Evolutionary conservation across 1,140 invertebrate genomes (phyloP).

Genomic region (Ostrea denselamellosa): DNA sequence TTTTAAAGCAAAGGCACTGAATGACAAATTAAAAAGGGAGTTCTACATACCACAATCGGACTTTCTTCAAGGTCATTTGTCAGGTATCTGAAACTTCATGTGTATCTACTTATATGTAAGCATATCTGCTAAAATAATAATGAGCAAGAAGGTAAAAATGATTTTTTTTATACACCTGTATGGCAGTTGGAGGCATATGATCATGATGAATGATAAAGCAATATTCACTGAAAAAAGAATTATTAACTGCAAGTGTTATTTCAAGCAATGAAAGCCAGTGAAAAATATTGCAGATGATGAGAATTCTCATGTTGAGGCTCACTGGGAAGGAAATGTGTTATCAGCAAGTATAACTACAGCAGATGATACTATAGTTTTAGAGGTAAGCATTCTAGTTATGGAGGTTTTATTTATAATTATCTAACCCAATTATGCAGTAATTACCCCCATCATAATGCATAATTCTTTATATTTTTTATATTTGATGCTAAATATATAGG

Average conservation of each 20-base stretch:
- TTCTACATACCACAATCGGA: conserved; percentile 4
- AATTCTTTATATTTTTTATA: too few species aligned
- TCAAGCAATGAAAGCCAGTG: too few species aligned
- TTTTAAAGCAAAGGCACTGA: conserved; percentile 33
- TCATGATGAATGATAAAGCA: too few species aligned
- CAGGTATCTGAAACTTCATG: conserved; percentile 6
- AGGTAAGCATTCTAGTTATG: conserved; percentile 5
- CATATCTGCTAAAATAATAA: neutral
- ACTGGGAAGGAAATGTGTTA: conserved; percentile 27
- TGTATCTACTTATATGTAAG: neutral
- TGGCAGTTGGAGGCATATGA: too few species aligned
- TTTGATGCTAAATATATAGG: too few species aligned
- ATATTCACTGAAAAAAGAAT: too few species aligned
- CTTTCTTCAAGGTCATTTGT: conserved; percentile 22
- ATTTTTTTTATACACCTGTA: too few species aligned
- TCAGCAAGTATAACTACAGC: conserved; percentile 42
- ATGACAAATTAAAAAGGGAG: neutral
- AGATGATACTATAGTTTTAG: conserved; percentile 1
- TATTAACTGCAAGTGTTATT: too few species aligned
- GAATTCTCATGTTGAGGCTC: conserved; percentile 26
- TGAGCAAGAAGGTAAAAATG: neutral
- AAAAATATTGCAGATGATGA: conserved; percentile 5
- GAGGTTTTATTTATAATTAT: too few species aligned
- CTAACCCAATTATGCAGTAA: too few species aligned
- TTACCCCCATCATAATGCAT: too few species aligned